Percentiles rank a stretch among this genome's conserved stretches.
Evolutionary conservation across 2,113 vertebrate species (phyloP).

Genomic region (Festucalex cinctus): DNA sequence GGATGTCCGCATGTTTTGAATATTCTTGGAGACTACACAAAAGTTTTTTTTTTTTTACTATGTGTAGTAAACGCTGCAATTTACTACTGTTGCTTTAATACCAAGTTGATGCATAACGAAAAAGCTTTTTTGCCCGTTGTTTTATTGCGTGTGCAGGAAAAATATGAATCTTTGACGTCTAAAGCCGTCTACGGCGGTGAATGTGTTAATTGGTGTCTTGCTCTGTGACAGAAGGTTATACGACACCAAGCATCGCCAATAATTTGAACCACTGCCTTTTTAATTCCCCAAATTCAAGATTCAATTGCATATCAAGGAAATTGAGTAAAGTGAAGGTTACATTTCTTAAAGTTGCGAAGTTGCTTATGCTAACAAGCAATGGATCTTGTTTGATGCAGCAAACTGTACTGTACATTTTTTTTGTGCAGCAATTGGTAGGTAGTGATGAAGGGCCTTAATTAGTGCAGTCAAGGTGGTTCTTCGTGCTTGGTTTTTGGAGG

Average conservation of each 20-base stretch:
- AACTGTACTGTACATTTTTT: constrained; percentile 49
- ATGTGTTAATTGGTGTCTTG: constrained; percentile 33
- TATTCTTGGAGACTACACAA: too few species aligned
- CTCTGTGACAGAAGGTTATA: constrained; percentile 11
- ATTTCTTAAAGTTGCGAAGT: neutral
- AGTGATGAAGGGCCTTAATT: constrained; percentile 61
- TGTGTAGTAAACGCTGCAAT: too few species aligned
- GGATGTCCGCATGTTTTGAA: too few species aligned
- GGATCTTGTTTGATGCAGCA: constrained; percentile 39
- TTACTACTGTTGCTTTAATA: too few species aligned
- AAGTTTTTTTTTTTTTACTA: too few species aligned
- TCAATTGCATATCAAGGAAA: neutral
- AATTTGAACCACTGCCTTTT: neutral
- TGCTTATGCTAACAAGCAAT: constrained; percentile 23
- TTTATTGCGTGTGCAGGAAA: too few species aligned
- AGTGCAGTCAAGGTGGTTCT: constrained; percentile 54
- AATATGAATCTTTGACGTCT: too few species aligned
- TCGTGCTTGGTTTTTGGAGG: too few species aligned
- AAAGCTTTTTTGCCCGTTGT: too few species aligned
- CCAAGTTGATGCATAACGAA: too few species aligned
- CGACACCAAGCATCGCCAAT: neutral
- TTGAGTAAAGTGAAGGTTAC: neutral
- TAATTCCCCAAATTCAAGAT: neutral
- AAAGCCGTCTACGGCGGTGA: too few species aligned
- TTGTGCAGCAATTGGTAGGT: constrained; percentile 51